Base-by-base conservation (phyloP, 2,113 vertebrate species). In the Aphyosemion australe region DNA sequence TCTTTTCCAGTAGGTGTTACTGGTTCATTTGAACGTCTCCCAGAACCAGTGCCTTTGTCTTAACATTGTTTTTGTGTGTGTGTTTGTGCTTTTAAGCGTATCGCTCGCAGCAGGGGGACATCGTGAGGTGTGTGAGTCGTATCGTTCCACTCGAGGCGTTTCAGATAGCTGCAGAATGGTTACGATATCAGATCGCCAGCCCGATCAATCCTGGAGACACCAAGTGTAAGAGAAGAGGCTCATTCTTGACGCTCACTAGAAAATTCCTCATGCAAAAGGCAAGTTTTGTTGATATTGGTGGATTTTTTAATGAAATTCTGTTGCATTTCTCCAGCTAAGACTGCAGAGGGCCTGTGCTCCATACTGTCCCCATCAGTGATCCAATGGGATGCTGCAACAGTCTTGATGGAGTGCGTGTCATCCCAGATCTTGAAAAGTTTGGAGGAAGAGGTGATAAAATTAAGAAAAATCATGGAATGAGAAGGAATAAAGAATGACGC, bases 311-410 rank as follows among this genome's bases (percentile, higher is more conserved):
- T 34, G 11, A 39, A 8, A 11, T 13, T 11, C 39, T 2, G 59
- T 54, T 64, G n/a, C 12, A 12, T 39, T 8, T 56, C n/a, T 32
- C 42, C 75, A 96, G 94, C 93, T 55, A 95, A 92, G 84, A 89
- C 90, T 13, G 89, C 89, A 2, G 94, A 95, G 88, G 93, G 93
- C 34, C 80, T 94, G 73, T 97, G 95, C 84, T 94, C 94, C 71
- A 89, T 95, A 60, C 92, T 95, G 74, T 98, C 96, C 6, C 94
- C 94, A 2, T 95, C 95, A 19, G 96, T 93, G 68, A 91, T 95
- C 54, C 95, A 98, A 70, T 99, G 97, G 97, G 97, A 99, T 18
- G 97, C 97, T 43, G 94, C 97, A 94, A 97, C 96, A 0, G 93
- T 96, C 86, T 98, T 98, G 89, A 92, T 94, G 0, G 97, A 99